A percentile compares a stretch with the other conserved stretches of the same genome.
These are phyloP conservation scores for Nasonovia ribisnigri DNA, from an alignment of 2,888 invertebrate genomes.

Conservation along the genomic window DNA sequence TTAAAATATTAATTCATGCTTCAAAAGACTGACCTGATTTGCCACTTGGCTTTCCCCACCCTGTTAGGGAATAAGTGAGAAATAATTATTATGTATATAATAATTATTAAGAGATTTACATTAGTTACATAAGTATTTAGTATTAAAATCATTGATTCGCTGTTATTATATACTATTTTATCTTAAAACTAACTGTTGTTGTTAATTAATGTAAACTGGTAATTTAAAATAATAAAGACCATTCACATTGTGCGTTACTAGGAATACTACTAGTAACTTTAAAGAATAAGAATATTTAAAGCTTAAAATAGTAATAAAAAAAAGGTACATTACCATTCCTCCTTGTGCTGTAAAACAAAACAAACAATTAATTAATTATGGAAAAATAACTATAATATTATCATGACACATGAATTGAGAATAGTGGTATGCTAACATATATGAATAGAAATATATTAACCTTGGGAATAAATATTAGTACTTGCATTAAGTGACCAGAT, in stretches of 20 bases:
- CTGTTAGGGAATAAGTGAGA: slow-evolving; percentile 54
- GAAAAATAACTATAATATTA: neutral
- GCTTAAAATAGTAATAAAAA: slow-evolving; percentile 22
- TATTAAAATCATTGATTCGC: neutral
- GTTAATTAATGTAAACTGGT: neutral
- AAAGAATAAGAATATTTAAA: neutral
- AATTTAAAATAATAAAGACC: neutral
- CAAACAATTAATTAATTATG: neutral
- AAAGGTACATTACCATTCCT: slow-evolving; percentile 64
- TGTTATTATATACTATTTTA: neutral
- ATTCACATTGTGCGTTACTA: neutral
- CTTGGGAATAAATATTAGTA: neutral
- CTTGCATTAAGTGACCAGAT: neutral
- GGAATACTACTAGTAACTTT: neutral
- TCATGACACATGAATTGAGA: neutral
- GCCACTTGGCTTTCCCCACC: slow-evolving; percentile 63
- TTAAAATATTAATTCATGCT: slow-evolving; percentile 58
- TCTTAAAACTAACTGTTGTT: neutral
- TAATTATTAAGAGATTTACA: slow-evolving; percentile 2
- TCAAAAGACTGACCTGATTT: slow-evolving; percentile 60
- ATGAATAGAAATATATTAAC: neutral
- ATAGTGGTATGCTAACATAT: neutral
- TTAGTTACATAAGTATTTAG: neutral
- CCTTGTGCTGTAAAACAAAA: slow-evolving; percentile 57
- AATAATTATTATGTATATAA: slow-evolving; percentile 39